Evolutionary conservation across 2,797 vertebrate species (phyloP), one percentile per base, ranked within the genome.

Genomic region (Phoeniculus purpureus): DNA sequence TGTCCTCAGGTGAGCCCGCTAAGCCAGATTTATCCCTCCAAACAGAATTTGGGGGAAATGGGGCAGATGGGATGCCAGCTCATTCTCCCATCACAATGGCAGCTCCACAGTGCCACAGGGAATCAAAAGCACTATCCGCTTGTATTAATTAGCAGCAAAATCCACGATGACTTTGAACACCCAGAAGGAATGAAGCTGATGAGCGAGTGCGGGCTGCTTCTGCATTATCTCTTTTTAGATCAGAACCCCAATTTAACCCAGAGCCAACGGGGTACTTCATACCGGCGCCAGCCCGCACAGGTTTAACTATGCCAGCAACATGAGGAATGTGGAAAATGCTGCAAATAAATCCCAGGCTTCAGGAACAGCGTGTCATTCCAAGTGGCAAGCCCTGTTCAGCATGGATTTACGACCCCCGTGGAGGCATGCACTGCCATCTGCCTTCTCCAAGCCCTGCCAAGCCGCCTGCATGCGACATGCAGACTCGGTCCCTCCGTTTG

Each of bases 1-100:
- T 82, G 34, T 88, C 75, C 76, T 73, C 87, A 93, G 89, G 94
- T 93, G 75, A 75, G 91, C 66, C 54, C 0, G 0, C 32, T 66
- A 37, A 87, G 62, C 59, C 80, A 91, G 74, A 70, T 88, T 91
- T 83, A 89, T 89, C 80, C 77, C 62, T 87, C 62, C 66, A 88
- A 86, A 93, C 31, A 15, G 62, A 58, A 31, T 37, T 67, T 73
- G 10, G 70, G 77, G 73, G 25, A 85, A 81, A 90, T 29, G 77
- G 87, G 89, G 87, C 87, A 94, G 91, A 87, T 77, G 91, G 85
- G 70, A 82, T 85, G 64, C 70, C 73, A 89, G 87, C 80, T 86
- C 87, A 16, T 23, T 60, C 73, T 85, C 77, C 82, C 74, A 73
- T 91, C 87, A 78, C 71, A 62, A 40, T 22, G 66, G 89, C 87